These are phyloP conservation scores for Euplexia lucipara DNA, from an alignment of 2,888 invertebrate species.

Conservation along the genomic window DNA sequence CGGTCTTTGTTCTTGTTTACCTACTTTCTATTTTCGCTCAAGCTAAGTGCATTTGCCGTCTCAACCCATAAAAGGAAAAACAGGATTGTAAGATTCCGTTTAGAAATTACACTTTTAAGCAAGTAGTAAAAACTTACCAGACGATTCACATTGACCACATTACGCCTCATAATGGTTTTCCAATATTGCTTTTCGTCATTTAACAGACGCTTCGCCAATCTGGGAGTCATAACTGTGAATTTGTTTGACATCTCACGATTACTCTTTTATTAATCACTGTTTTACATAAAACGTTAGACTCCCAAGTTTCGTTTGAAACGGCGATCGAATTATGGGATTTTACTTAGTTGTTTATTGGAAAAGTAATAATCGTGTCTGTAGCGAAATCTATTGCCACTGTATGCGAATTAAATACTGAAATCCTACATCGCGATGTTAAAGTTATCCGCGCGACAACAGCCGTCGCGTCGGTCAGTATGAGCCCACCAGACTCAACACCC, in stretches of 20 bases:
- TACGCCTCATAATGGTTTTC: slow-evolving; percentile 46
- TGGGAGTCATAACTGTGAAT: slow-evolving; percentile 22
- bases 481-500: too few relatives aligned
- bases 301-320: slow-evolving; percentile 1
- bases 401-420: too few relatives aligned
- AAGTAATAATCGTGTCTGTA: slow-evolving; percentile 6
- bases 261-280: slow-evolving; percentile 9
- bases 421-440: too few relatives aligned
- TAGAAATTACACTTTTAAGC: slow-evolving; percentile 22
- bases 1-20: slow-evolving; percentile 2
- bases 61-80: slow-evolving; percentile 18
- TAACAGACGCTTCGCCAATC: slow-evolving; percentile 14
- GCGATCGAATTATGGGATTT: background rate
- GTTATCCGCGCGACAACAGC: too few relatives aligned
- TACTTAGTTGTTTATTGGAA: slow-evolving; percentile 6
- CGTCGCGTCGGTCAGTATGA: too few relatives aligned
- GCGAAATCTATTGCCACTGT: slow-evolving; percentile 3
- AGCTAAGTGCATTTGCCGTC: slow-evolving; percentile 19
- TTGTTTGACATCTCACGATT: slow-evolving; percentile 17
- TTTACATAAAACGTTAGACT: slow-evolving; percentile 14
- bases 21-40: slow-evolving; percentile 28
- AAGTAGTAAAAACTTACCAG: slow-evolving; percentile 39
- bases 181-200: slow-evolving; percentile 45
- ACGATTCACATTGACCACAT: slow-evolving; percentile 22
- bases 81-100: slow-evolving; percentile 24